Evolutionary conservation across 2,888 invertebrate species (phyloP), one percentile per base, ranked within the genome.

Genomic region (Drosophila kanekoi): DNA sequence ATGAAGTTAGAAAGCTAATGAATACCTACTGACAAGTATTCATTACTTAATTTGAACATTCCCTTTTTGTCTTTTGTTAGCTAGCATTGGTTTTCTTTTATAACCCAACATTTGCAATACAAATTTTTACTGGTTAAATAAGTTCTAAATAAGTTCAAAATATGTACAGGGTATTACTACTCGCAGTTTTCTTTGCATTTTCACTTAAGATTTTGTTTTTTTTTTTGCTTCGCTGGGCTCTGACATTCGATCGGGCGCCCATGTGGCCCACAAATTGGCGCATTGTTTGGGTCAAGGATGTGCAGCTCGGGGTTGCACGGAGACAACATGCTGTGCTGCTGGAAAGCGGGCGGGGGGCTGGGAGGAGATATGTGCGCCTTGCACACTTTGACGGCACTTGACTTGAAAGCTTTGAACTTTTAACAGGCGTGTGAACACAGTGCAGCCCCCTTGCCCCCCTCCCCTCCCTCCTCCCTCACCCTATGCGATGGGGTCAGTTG

Each of bases 231-330:
- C 62, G 70, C 72, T 76, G 41, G 61, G 44, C 41, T 52, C 20
- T 20, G 8, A 13, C 40, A 37, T 47, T 20, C 53, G 38, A 18
- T 37, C 43, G 23, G 33, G 32, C 49, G 47, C 52, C 53, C 41
- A 33, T 18, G 66, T 67, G 78, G 71, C 78, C 64, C 74, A 77
- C 71, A 78, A 81, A 72, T 72, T 65, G 68, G 58, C 68, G 87
- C 66, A 74, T 87, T 87, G 87, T 87, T 81, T 87, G 81, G 81
- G 88, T 87, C 81, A 87, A 81, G 81, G 88, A 81, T 62, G 28
- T 83, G 69, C 81, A 67, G 61, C 51, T 48, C 1, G 23, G 23
- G 23, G 5, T 5, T 5, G 23, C 23, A 63, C 35, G 56, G 61
- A 57, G 75, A 44, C 75, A 62, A 61, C 67, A 71, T 58, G 62